Percentiles rank a stretch among this genome's conserved stretches.
Evolutionary conservation across 2,113 vertebrate genomes (phyloP).

Genomic region (Anser cygnoides): DNA sequence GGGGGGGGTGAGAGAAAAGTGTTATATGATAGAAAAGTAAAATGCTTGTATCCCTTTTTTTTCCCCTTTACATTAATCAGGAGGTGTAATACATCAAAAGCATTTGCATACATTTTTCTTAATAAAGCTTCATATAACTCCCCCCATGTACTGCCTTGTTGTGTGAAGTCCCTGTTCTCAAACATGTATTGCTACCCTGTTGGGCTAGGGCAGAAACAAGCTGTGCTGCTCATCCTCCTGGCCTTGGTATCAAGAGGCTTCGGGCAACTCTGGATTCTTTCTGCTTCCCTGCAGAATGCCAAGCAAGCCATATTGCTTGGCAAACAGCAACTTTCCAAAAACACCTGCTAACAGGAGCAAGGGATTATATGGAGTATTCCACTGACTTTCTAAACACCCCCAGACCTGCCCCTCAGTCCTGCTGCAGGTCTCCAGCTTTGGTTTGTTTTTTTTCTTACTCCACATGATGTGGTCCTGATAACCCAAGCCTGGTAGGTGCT

Average conservation of each 20-base stretch:
- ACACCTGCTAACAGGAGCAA: background rate
- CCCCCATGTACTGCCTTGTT: background rate
- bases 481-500: background rate
- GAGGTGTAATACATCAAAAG: background rate
- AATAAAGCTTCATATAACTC: background rate
- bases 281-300: background rate
- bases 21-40: background rate
- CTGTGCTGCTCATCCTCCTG: background rate
- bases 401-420: background rate
- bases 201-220: background rate
- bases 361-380: background rate
- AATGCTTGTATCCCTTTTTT: background rate
- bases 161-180: background rate
- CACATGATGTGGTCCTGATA: background rate
- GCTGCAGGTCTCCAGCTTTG: background rate
- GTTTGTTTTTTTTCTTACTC: background rate
- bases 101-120: background rate
- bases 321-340: background rate
- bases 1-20: background rate
- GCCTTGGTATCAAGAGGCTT: background rate
- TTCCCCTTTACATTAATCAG: background rate
- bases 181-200: background rate
- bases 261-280: background rate
- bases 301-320: background rate
- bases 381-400: background rate